Evolutionary conservation across 1,140 invertebrate species (phyloP).

Genomic region (Drosophila oshimai): DNA sequence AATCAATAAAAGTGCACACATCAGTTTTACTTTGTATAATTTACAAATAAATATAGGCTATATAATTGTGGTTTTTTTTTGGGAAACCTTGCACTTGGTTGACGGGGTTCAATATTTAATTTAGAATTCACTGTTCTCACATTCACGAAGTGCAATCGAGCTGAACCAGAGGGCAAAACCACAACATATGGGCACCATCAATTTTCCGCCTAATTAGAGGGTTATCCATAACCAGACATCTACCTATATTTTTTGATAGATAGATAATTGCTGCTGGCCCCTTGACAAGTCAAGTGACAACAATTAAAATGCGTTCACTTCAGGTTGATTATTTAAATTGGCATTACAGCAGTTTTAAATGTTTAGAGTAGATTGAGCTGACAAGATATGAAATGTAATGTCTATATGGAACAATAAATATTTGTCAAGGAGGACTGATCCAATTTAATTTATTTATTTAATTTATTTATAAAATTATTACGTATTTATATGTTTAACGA

Average conservation of each 20-base stretch:
- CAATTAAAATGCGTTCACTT: slow-evolving; percentile 39
- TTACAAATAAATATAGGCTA: neutral
- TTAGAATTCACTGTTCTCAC: neutral
- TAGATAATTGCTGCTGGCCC: slow-evolving; percentile 28
- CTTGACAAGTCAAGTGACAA: slow-evolving; percentile 41
- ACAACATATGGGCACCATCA: neutral
- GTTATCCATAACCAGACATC: slow-evolving; percentile 10
- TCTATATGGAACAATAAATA: neutral
- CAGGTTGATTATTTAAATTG: slow-evolving; percentile 22
- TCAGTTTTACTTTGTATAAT: slow-evolving; percentile 13
- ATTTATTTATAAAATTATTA: neutral
- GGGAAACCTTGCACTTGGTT: slow-evolving; percentile 4
- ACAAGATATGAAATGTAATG: neutral
- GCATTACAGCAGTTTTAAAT: neutral
- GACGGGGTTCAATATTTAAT: neutral
- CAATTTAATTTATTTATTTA: neutral
- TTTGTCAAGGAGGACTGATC: slow-evolving; percentile 3
- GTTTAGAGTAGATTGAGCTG: neutral
- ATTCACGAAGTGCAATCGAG: slow-evolving; percentile 26
- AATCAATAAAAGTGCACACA: slow-evolving; percentile 56
- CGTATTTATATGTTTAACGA: neutral
- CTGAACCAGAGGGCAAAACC: slow-evolving; percentile 27
- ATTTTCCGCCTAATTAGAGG: slow-evolving; percentile 57
- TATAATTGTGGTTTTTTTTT: slow-evolving; percentile 11
- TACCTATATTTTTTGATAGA: slow-evolving; percentile 3